phyloP scores from a whole-genome alignment of 2,113 vertebrate species.

The Dicerorhinus sumatrensis region DNA sequence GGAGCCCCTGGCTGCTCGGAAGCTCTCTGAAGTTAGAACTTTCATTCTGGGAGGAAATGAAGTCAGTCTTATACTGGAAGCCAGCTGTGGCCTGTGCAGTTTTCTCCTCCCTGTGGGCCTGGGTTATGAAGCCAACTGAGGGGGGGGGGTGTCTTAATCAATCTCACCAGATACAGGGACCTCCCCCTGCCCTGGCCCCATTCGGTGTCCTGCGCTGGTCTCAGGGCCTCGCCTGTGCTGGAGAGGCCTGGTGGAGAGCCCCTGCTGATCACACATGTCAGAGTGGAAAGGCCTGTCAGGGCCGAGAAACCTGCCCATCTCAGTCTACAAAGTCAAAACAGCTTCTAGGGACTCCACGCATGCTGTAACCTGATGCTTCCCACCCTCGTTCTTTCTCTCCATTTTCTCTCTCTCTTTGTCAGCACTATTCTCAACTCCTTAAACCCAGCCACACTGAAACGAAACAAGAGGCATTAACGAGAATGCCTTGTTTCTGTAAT shows the following conservation, averaged over 20 bases:
- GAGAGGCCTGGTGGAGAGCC: neutral
- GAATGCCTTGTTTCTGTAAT: neutral
- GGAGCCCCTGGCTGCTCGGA: neutral
- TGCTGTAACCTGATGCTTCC: neutral
- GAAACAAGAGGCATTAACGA: neutral
- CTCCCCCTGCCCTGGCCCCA: neutral
- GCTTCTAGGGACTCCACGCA: neutral
- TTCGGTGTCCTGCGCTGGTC: neutral
- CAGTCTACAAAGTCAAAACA: neutral
- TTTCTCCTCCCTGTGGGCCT: constrained; percentile 9
- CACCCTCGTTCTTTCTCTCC: neutral
- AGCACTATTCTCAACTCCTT: neutral
- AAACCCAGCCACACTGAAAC: neutral
- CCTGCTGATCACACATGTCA: neutral
- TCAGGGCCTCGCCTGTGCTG: constrained; percentile 1
- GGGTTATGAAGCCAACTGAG: constrained; percentile 12
- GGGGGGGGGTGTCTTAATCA: neutral
- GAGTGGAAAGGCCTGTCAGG: neutral
- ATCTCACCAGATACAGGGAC: neutral
- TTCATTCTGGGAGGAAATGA: constrained; percentile 55
- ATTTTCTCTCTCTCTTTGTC: neutral
- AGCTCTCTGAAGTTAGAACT: constrained; percentile 17
- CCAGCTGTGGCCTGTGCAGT: constrained; percentile 1
- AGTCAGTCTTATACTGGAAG: constrained; percentile 50
- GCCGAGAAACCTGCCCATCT: neutral